These are phyloP conservation scores for Gisinianus flammeolus DNA, from an alignment of 2,888 invertebrate species.

Conservation along the genomic window DNA sequence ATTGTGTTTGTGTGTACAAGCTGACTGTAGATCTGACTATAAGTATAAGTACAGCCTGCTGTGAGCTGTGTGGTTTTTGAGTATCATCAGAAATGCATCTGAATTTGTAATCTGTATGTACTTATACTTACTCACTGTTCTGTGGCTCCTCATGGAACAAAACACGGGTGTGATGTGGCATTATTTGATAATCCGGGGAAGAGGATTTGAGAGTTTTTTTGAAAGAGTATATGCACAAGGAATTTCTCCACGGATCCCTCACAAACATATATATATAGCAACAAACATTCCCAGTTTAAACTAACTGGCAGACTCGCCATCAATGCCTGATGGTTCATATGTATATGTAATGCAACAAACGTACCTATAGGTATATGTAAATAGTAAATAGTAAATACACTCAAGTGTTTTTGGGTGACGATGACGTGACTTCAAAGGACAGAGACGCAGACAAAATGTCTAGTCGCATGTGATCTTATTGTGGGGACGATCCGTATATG, in stretches of 20 bases:
- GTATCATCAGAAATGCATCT: not conserved
- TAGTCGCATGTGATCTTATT: too few species aligned
- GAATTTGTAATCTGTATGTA: not conserved
- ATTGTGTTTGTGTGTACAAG: too few species aligned
- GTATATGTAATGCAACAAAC: too few species aligned
- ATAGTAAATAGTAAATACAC: not conserved
- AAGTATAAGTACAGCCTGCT: not conserved
- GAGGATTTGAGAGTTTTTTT: not conserved
- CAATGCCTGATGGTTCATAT: not conserved
- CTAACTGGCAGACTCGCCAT: not conserved
- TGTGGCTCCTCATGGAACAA: too few species aligned
- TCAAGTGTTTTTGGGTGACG: not conserved
- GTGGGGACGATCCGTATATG: not conserved
- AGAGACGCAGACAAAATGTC: too few species aligned
- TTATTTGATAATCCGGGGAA: slow-evolving; percentile 12
- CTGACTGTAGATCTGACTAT: not conserved
- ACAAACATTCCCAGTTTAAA: not conserved
- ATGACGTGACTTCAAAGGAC: not conserved
- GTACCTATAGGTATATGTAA: not conserved
- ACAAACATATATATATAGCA: not conserved
- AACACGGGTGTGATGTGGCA: slow-evolving; percentile 7
- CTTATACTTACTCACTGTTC: too few species aligned
- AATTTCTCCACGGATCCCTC: not conserved
- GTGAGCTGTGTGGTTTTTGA: not conserved
- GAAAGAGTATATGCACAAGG: too few species aligned